Conservation (phyloP, 92 coral and sea anemone species). For the Siderastrea radians region DNA sequence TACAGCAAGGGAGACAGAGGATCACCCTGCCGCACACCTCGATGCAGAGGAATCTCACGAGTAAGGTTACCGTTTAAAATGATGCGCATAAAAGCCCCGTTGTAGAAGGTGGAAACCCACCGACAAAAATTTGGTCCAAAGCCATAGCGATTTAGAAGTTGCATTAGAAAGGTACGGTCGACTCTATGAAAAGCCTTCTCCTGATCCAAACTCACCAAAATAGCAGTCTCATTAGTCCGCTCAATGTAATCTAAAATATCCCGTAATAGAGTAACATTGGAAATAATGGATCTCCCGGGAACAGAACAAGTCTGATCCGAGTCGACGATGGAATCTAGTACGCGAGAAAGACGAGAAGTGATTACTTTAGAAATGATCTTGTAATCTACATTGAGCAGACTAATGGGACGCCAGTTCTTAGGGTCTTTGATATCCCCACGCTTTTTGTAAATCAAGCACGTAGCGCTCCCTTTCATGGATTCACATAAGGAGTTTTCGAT, state of each 20-base stretch:
- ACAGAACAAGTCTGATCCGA: slow-evolving; percentile 58
- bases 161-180: no score
- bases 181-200: no score
- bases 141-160: no score
- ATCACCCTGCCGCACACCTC: slow-evolving; percentile 48
- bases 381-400: slow-evolving; percentile 47
- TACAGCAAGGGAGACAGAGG: no score
- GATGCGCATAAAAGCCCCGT: neutral
- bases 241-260: no score
- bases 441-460: slow-evolving; percentile 20
- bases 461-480: neutral
- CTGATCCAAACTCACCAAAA: no score
- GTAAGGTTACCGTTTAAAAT: neutral
- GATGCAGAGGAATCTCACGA: neutral
- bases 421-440: neutral
- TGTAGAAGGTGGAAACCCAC: neutral
- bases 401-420: slow-evolving; percentile 60
- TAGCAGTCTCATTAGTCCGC: no score
- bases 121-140: no score
- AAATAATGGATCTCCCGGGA: slow-evolving; percentile 29
- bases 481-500: no score
- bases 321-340: slow-evolving; percentile 19
- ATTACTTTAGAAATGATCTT: slow-evolving; percentile 33
- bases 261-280: no score
- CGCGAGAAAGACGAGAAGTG: no score